Conservation (phyloP, 1,140 invertebrate species). For the Hyles euphorbiae region DNA sequence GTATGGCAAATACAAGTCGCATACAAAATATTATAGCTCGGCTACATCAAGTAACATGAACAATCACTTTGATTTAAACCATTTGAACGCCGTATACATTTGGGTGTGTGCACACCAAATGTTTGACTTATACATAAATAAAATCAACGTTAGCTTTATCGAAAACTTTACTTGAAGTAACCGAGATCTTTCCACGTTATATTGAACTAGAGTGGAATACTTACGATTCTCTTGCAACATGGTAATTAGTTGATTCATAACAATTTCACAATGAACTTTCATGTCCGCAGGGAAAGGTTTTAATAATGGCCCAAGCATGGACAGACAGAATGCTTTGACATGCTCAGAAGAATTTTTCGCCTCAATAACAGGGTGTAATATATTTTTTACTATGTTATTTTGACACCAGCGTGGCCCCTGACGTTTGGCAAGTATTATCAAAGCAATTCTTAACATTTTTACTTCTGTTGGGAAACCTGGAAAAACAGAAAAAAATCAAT, state of each 20-base stretch:
- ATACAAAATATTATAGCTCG: no score
- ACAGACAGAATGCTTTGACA: constrained; percentile 48
- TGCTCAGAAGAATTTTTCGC: constrained; percentile 25
- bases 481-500: constrained; percentile 16
- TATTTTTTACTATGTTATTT: constrained; percentile 58
- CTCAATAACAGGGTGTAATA: constrained; percentile 56
- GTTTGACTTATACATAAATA: no score
- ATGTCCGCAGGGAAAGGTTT: constrained; percentile 60
- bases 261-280: constrained; percentile 62
- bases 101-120: no score
- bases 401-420: constrained; percentile 60
- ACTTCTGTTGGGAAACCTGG: constrained; percentile 50
- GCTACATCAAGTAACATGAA: no score
- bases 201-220: constrained; percentile 16
- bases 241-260: constrained; percentile 47
- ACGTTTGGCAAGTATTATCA: constrained; percentile 64
- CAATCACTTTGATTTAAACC: no score
- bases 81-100: no score
- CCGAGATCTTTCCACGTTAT: no score
- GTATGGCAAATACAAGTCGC: no score
- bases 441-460: constrained; percentile 51
- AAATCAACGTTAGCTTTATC: no score
- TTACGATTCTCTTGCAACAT: constrained; percentile 53
- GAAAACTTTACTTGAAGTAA: no score
- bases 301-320: constrained; percentile 57